Conservation (phyloP, 2,888 invertebrate species). For the Branchellion lobata region DNA sequence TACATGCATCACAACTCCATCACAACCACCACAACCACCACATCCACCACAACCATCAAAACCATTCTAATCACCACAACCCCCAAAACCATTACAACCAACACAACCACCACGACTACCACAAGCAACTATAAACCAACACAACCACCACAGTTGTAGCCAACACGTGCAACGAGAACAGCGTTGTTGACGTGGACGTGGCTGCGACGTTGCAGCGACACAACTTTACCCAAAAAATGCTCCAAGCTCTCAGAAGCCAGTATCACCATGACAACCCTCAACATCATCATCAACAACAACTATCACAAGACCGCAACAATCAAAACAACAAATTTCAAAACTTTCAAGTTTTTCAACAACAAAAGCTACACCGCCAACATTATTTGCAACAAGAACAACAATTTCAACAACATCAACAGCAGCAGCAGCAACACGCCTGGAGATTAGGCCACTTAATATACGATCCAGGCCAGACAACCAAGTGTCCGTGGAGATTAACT, state of each 20-base stretch:
- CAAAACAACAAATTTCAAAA: conserved; percentile 8
- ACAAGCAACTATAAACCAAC: too few relatives aligned
- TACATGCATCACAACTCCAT: too few relatives aligned
- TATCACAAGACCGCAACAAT: neutral
- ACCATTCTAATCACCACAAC: too few relatives aligned
- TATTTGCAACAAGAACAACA: neutral
- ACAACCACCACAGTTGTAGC: neutral
- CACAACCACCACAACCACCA: too few relatives aligned
- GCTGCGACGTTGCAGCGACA: neutral
- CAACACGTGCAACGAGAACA: neutral
- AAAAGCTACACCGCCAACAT: neutral
- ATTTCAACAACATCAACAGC: conserved; percentile 10
- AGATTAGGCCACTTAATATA: conserved; percentile 6
- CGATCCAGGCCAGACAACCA: conserved; percentile 8
- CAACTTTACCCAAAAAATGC: neutral
- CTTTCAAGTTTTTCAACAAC: neutral
- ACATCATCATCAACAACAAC: too few relatives aligned
- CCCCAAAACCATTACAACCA: neutral
- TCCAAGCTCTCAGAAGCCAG: neutral
- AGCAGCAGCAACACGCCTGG: neutral
- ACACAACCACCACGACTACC: neutral
- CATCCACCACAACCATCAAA: too few relatives aligned
- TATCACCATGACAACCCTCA: neutral
- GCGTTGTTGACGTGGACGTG: neutral
- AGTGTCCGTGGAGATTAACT: conserved; percentile 32